A percentile compares a stretch with the other conserved stretches of the same genome.
Conservation (phyloP, 1,140 invertebrate genomes). For the Leucophenga varia region DNA sequence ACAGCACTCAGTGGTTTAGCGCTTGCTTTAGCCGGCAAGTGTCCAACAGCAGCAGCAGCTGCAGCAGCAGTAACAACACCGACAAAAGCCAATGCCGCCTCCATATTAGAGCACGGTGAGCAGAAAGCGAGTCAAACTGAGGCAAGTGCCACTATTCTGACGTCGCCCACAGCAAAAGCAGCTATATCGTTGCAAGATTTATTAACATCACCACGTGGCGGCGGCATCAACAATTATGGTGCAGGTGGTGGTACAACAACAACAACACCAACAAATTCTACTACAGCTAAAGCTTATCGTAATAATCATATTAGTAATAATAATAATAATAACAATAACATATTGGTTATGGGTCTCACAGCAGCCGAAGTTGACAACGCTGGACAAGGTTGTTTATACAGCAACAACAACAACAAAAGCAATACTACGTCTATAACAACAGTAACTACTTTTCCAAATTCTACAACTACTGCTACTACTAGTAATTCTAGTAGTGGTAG, state of each 20-base stretch:
- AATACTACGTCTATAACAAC: constrained; percentile 36
- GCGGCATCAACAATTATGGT: constrained; percentile 20
- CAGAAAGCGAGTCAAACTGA: constrained; percentile 56
- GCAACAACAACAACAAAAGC: constrained; percentile 15
- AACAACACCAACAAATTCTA: constrained; percentile 2
- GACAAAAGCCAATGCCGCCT: constrained; percentile 50
- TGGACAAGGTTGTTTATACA: constrained; percentile 12
- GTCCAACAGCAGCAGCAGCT: constrained; percentile 13
- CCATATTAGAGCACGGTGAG: constrained; percentile 56
- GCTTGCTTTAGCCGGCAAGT: constrained; percentile 41
- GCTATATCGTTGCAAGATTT: constrained; percentile 47
- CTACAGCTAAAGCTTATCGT: not conserved
- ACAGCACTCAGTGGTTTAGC: constrained; percentile 44
- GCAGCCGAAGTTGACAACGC: constrained; percentile 5
- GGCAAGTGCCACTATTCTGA: constrained; percentile 55
- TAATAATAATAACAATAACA: constrained; percentile 41
- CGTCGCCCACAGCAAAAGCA: constrained; percentile 34
- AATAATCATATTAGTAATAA: constrained; percentile 23
- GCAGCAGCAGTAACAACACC: constrained; percentile 15
- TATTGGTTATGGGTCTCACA: constrained; percentile 31
- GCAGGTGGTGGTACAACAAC: constrained; percentile 16
- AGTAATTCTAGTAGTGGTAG: too few species aligned
- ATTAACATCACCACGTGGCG: constrained; percentile 42
- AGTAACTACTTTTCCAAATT: constrained; percentile 49
- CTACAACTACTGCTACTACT: constrained; percentile 38